Base-by-base conservation (phyloP, 2,113 vertebrate species). In the Sylvietta virens region DNA sequence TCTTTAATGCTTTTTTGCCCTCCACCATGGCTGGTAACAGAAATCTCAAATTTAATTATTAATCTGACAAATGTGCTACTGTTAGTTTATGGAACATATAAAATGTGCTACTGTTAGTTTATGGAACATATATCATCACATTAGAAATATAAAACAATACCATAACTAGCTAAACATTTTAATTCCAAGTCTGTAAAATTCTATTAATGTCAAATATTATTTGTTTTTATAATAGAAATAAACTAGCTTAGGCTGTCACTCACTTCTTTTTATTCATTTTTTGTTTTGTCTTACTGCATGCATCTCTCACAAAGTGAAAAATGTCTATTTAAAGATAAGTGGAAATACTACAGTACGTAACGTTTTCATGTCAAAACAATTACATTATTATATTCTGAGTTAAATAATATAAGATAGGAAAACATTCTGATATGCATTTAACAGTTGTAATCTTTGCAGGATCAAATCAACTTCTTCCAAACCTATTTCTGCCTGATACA, bases 351-450 rank as follows among this genome's bases (percentile, higher is more conserved):
- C 83, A 95, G 92, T 96, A 97, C 21, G 30, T 96, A 98, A 97
- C 47, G 6, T 95, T 97, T 97, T 97, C 92, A 97, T 98, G 98
- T 98, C 98, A 98, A 98, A 98, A 98, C 97, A 98, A 98, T 98
- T 98, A 97, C 95, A 96, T 97, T 97, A 98, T 97, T 97, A 97
- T 95, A 98, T 96, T 97, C 97, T 56, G 82, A 98, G 93, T 95
- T 97, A 98, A 98, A 98, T 97, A 98, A 98, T 97, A 97, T 97
- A 97, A 98, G 92, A 97, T 92, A 90, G 80, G 95, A 98, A 98
- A 98, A 98, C 96, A 98, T 97, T 98, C 88, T 97, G 96, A 98
- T 98, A 96, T 54, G 94, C 88, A 96, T 96, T 96, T 98, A 98
- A 97, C 96, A 98, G 97, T 94, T 93, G 86, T 69, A 98, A 95